Base-by-base conservation (phyloP, 2,888 invertebrate species). In the Ctena decussata region DNA sequence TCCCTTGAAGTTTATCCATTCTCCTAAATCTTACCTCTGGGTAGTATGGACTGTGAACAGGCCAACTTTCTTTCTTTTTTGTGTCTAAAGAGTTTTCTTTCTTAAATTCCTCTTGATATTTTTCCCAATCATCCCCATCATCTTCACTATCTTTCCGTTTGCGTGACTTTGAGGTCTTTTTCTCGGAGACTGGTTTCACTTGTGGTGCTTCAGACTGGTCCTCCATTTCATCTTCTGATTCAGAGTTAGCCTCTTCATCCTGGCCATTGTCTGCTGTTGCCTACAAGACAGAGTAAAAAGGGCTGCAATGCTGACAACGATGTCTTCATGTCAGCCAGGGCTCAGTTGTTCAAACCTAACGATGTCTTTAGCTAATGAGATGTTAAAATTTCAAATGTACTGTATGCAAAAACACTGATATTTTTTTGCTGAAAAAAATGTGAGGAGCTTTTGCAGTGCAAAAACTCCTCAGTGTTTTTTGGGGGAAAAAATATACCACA, bases 31-130 rank as follows among this genome's bases (percentile, higher is more conserved):
- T 95, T 94, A 98, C 97, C 96, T 98, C 97, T 5, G 99, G 99
- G 96, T 98, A 99, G 96, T 97, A 97, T 0, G 99, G 99, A 96
- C 98, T 98, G 96, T 99, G 99, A 37, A 99, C 99, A n/a, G 97
- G 97, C 95, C 99, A 99, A 21, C 99, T 99, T 92, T 97, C 97
- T 96, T 98, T 98, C 71, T 98, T 98, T 94, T 98, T 98, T 8
- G 99, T 98, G 96, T 99, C 99, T 57, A 99, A 96, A 24, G 97
- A 97, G 90, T 98, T 97, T 94, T 99, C 99, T 87, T 95, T 95
- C 87, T 95, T 95, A 44, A 98, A 96, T 94, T 98, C 97, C 93
- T 98, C 97, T 96, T 99, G 98, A 96, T 98, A 98, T 92, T 97
- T 98, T 94, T 98, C 98, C 99, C 99, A 99, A 95, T 99, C 98